Conservation (phyloP, 1,140 invertebrate genomes). For the Leptoteleia sp. region DNA sequence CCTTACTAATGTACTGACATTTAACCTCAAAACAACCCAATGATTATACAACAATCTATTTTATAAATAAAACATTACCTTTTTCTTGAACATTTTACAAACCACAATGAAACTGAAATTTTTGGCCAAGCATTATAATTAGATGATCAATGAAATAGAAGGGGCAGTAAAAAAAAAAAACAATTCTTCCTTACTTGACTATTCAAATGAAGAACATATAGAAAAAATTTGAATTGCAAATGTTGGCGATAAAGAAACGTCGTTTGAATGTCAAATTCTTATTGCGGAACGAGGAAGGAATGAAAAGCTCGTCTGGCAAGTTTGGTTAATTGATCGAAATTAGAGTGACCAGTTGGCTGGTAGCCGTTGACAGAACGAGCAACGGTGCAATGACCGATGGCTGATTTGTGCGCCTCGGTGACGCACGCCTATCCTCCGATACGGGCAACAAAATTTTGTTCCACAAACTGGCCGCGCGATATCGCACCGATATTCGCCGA, state of each 20-base stretch:
- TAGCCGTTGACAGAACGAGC: slow-evolving; percentile 54
- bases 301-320: slow-evolving; percentile 35
- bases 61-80: too few relatives aligned
- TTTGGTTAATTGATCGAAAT: slow-evolving; percentile 72
- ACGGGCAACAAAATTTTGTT: slow-evolving; percentile 67
- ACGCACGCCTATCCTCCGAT: slow-evolving; percentile 51
- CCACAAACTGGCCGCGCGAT: slow-evolving; percentile 51
- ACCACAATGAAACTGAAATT: too few relatives aligned
- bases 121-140: too few relatives aligned
- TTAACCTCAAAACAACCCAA: too few relatives aligned
- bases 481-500: slow-evolving; percentile 52
- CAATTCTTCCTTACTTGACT: too few relatives aligned
- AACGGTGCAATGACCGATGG: slow-evolving; percentile 66
- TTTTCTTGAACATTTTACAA: too few relatives aligned
- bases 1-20: too few relatives aligned
- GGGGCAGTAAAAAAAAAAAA: too few relatives aligned
- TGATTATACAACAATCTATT: too few relatives aligned
- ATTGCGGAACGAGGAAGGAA: slow-evolving; percentile 59
- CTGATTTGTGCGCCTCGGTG: slow-evolving; percentile 46
- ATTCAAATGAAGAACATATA: too few relatives aligned
- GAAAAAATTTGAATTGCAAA: too few relatives aligned
- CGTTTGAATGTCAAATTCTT: slow-evolving; percentile 38
- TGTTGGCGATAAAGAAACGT: slow-evolving; percentile 9
- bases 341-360: slow-evolving; percentile 58
- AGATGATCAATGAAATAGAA: too few relatives aligned